A percentile compares a stretch with the other conserved stretches of the same genome.
Conservation (phyloP, 1,140 invertebrate genomes). For the Ruditapes philippinarum region DNA sequence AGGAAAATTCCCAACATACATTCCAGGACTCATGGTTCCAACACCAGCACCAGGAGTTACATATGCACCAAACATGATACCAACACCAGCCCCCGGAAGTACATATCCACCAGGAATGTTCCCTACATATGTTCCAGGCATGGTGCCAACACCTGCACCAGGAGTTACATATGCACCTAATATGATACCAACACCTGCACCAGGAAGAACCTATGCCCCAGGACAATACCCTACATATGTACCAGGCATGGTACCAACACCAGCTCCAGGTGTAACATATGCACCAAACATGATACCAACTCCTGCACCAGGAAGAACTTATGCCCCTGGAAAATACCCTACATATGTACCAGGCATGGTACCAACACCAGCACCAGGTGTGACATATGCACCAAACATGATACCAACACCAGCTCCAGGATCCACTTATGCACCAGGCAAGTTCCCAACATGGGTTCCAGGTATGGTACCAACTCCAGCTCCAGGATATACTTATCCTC, state of each 20-base stretch:
- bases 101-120: constrained; percentile 50
- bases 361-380: constrained; percentile 70
- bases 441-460: constrained; percentile 44
- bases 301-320: constrained; percentile 58
- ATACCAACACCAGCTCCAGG: constrained; percentile 70
- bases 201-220: constrained; percentile 74
- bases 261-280: constrained; percentile 52
- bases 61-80: constrained; percentile 10
- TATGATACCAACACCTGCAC: constrained; percentile 61
- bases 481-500: constrained; percentile 67
- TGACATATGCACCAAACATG: constrained; percentile 65
- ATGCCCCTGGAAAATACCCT: constrained; percentile 11
- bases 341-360: constrained; percentile 38
- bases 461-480: constrained; percentile 60
- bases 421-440: constrained; percentile 72
- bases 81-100: constrained; percentile 67
- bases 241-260: constrained; percentile 52
- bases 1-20: constrained; percentile 63
- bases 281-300: constrained; percentile 41
- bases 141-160: constrained; percentile 67
- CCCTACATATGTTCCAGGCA: constrained; percentile 60
- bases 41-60: constrained; percentile 47
- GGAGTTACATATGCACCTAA: constrained; percentile 66
- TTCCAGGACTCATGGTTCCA: constrained; percentile 70
- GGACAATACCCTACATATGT: constrained; percentile 52